Base-by-base conservation (phyloP, 2,888 invertebrate genomes). In the Drosophila nr. medialis region DNA sequence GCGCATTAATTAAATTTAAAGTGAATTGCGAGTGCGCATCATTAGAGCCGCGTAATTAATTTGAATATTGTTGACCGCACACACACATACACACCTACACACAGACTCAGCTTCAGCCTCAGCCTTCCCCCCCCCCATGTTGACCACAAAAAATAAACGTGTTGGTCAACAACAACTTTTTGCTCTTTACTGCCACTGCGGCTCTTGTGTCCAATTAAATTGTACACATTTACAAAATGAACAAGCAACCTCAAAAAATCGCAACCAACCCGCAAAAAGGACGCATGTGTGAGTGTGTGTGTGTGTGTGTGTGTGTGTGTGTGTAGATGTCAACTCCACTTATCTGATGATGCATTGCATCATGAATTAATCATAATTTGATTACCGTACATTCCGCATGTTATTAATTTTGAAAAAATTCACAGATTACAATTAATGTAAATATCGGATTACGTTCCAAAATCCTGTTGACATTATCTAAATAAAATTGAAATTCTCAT, bases 1-100 rank as follows among this genome's bases (percentile, higher is more conserved):
- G 81, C 62, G 66, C 84, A 84, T 86, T 86, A 89, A 86, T 86
- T 86, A 81, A 86, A 89, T 81, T 80, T 76, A 89, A 86, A 86
- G 77, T 64, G 86, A 72, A 66, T 73, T 56, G 75, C 75, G 75
- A 81, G 78, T 74, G 77, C 73, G 86, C 84, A 77, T 86, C 86
- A 89, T 89, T 89, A 88, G 89, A 86, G 80, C 63, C 72, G 75
- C 74, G 77, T 77, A 83, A 86, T 84, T 84, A 83, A 75, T 83
- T 76, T 18, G 72, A 76, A 75, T 83, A 83, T 81, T 81, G 85
- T 77, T 77, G 84, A 67, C 65, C 50, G 53, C 27, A 21, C 42
- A 5, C 53, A 11, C 30, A 48, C 24, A 34, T 27, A 24, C 58
- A 27, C 34, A 30, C 34, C 34, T 11, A n/a, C 36, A 34, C 29